Evolutionary conservation across 2,797 vertebrate species (phyloP).

Genomic region (Pelochelys cantorii): DNA sequence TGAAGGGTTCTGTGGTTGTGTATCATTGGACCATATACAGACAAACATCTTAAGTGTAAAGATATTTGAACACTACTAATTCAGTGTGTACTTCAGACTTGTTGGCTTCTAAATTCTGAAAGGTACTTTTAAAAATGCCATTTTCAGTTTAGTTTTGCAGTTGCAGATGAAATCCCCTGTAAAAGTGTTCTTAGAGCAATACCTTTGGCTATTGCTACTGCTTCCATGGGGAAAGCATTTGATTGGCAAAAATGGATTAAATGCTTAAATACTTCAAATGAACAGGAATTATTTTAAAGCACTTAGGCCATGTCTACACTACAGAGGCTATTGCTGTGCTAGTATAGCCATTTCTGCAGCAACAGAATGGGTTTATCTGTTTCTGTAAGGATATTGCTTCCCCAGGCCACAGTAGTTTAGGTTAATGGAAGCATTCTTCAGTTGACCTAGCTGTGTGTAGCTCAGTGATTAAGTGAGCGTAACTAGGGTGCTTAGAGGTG

Average conservation of each 20-base stretch:
- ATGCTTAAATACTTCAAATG: conserved; percentile 58
- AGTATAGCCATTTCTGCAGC: neutral
- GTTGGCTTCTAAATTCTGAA: conserved; percentile 18
- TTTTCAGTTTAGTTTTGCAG: conserved; percentile 52
- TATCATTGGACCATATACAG: neutral
- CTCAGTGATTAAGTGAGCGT: neutral
- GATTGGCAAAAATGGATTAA: conserved; percentile 49
- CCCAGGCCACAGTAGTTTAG: neutral
- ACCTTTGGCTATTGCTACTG: conserved; percentile 42
- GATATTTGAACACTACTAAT: neutral
- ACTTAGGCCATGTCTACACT: neutral
- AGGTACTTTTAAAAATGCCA: neutral
- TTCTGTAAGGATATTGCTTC: neutral
- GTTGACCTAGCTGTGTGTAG: neutral
- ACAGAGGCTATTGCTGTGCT: neutral
- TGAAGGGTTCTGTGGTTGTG: neutral
- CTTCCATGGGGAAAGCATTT: conserved; percentile 35
- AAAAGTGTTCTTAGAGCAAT: conserved; percentile 39
- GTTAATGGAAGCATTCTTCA: neutral
- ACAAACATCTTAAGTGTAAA: neutral
- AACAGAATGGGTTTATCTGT: neutral
- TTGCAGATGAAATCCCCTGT: conserved; percentile 25
- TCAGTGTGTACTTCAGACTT: neutral
- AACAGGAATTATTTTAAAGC: conserved; percentile 69
- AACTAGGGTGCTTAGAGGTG: neutral